Evolutionary conservation across 2,797 vertebrate species (phyloP), one percentile per base, ranked within the genome.

Genomic region (Calcarius lapponicus): DNA sequence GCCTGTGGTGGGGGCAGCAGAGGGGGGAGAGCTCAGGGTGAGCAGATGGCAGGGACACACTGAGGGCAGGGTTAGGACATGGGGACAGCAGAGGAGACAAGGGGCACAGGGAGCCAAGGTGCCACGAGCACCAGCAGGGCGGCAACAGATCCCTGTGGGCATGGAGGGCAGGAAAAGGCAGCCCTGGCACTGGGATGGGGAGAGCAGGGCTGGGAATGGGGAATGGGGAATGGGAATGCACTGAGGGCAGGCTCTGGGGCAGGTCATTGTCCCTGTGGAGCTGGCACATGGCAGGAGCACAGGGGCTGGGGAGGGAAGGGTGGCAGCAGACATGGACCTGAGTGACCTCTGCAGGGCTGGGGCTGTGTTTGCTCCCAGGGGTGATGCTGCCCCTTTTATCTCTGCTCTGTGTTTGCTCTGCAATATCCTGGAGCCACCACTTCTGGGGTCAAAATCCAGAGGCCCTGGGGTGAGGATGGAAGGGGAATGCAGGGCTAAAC

Each of bases 371-470:
- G 88, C 82, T 66, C 40, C 18, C 6, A 45, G n/a, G 0, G 51
- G 4, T 3, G 10, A 36, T 47, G 16, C 43, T 72, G 53, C 32
- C 61, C 65, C 54, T 72, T 72, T 90, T 85, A 94, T 79, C 93
- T 79, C 53, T 5, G 3, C 47, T 42, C 42, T 17, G 25, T 91
- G 69, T 95, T 95, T 95, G 76, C 76, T 81, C 54, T 66, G 70
- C 51, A 40, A 17, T 62, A 50, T 56, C 66, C 80, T 11, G 25
- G 20, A 81, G 72, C 38, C 85, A 75, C 13, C 38, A 17, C 6
- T 60, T 25, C 24, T n/a, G 66, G 26, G 92, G 90, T 76, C 95
- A 95, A 95, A 96, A 95, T 90, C 88, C 90, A 70, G 58, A 69
- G 85, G 12, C 1, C 0, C 26, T 32, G n/a, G 24, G 34, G 80